Conservation (phyloP, 2,113 vertebrate genomes). For the Indri indri region DNA sequence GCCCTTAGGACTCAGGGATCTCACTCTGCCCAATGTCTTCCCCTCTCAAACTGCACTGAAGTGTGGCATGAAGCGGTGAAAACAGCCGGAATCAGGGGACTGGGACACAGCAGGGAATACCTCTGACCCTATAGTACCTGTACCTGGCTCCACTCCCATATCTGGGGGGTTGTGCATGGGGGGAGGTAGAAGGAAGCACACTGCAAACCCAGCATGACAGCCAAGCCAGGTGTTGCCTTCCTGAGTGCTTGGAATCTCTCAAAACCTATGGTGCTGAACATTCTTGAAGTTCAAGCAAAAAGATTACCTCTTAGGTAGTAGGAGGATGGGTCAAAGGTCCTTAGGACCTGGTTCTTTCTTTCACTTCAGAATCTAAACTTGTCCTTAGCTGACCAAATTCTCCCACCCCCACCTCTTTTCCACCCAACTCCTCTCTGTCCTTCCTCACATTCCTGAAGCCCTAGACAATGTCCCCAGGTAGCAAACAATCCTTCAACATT, state of each 20-base stretch:
- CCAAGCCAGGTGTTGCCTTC: background rate
- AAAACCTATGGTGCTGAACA: background rate
- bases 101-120: background rate
- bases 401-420: background rate
- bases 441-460: slow-evolving; percentile 9
- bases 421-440: background rate
- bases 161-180: background rate
- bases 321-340: background rate
- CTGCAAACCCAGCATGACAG: background rate
- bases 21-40: background rate
- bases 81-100: background rate
- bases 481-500: background rate
- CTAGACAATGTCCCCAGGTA: background rate
- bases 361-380: background rate
- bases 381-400: background rate
- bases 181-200: background rate
- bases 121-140: background rate
- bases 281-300: background rate
- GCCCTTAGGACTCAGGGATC: background rate
- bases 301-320: background rate
- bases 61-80: background rate
- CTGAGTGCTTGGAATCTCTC: slow-evolving; percentile 3
- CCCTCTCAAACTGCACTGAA: background rate
- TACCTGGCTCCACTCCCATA: background rate
- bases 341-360: background rate